Conservation (phyloP, 2,888 invertebrate genomes). For the Bruchidius siliquastri region DNA sequence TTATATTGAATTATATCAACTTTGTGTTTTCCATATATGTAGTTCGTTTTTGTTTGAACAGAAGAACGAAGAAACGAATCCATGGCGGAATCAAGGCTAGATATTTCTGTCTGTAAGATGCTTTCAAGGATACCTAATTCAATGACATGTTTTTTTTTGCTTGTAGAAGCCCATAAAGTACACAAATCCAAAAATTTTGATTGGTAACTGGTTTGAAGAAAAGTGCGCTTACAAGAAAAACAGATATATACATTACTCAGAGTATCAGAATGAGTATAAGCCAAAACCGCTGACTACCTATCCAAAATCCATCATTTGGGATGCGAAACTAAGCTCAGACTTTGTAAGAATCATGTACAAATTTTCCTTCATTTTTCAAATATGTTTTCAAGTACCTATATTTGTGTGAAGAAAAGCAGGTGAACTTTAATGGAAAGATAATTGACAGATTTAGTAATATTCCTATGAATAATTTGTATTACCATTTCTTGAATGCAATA, state of each 20-base stretch:
- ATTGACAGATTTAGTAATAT: no score
- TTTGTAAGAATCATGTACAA: not conserved
- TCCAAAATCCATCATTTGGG: constrained; percentile 14
- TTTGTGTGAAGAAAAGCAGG: no score
- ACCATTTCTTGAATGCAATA: no score
- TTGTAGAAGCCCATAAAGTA: constrained; percentile 25
- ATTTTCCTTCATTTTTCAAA: not conserved
- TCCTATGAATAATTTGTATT: no score
- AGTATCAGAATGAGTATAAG: constrained; percentile 21
- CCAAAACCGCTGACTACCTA: constrained; percentile 10
- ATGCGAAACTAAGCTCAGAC: constrained; percentile 4
- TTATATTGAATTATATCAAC: not conserved
- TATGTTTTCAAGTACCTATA: no score
- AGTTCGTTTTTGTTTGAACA: not conserved
- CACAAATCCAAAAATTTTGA: constrained; percentile 20
- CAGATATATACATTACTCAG: constrained; percentile 19
- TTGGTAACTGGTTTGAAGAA: constrained; percentile 34
- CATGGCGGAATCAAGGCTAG: not conserved
- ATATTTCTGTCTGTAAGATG: not conserved
- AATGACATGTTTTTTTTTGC: constrained; percentile 1
- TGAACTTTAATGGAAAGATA: no score
- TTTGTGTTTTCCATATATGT: not conserved
- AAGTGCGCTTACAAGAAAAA: constrained; percentile 19
- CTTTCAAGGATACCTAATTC: not conserved
- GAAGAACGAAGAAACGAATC: not conserved